Percentiles rank a stretch among this genome's conserved stretches.
Conservation (phyloP, 2,888 invertebrate species). For the Oscheius onirici region DNA sequence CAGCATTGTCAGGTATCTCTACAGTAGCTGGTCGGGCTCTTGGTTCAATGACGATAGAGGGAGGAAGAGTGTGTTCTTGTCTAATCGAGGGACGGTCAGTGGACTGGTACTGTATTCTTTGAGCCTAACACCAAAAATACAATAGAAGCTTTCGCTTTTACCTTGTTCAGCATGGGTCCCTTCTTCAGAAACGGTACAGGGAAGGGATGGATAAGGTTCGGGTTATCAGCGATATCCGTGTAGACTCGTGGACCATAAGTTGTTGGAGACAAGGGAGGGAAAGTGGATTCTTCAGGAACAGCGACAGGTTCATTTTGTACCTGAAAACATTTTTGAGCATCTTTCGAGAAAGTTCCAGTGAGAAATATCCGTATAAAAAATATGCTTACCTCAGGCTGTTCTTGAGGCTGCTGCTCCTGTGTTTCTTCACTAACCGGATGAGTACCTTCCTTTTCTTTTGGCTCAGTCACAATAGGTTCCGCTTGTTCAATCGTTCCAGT, state of each 20-base stretch:
- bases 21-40: constrained; percentile 16
- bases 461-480: neutral
- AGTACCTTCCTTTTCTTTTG: neutral
- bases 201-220: constrained; percentile 62
- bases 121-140: constrained; percentile 20
- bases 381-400: neutral
- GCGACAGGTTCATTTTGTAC: constrained; percentile 2
- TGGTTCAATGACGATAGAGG: constrained; percentile 57
- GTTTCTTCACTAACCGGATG: neutral
- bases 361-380: no score
- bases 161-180: constrained; percentile 42
- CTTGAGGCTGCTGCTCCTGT: neutral
- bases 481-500: constrained; percentile 1
- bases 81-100: neutral
- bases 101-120: constrained; percentile 4
- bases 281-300: constrained; percentile 1
- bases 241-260: constrained; percentile 29
- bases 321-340: neutral
- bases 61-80: constrained; percentile 52
- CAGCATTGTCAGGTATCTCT: constrained; percentile 6
- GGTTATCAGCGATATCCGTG: constrained; percentile 48
- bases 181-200: constrained; percentile 70
- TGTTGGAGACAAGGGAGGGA: constrained; percentile 27
- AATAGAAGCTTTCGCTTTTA: no score
- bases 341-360: neutral